A percentile compares a stretch with the other conserved stretches of the same genome.
These are phyloP conservation scores for Lepidurus apus DNA, from an alignment of 1,140 invertebrate genomes.

Conservation along the genomic window DNA sequence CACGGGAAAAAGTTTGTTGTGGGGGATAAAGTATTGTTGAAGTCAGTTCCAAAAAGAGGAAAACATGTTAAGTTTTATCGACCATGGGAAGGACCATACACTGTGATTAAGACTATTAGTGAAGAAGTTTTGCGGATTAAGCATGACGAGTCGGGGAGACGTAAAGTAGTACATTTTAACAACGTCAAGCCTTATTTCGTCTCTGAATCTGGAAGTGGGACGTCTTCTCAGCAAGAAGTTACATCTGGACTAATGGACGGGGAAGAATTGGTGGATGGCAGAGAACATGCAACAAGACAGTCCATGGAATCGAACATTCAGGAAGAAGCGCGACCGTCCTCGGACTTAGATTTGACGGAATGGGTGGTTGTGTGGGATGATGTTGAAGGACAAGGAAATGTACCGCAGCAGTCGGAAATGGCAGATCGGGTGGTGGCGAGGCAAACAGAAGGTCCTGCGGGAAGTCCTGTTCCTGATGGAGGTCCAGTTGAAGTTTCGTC, in stretches of 20 bases:
- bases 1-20: not conserved
- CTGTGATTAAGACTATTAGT: not conserved
- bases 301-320: not conserved
- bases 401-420: not conserved
- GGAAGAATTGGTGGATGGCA: not conserved
- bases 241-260: not conserved
- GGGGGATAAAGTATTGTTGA: not conserved
- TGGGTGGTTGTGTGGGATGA: not conserved
- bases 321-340: not conserved
- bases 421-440: not conserved
- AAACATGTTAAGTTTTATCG: not conserved
- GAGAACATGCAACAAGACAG: not conserved
- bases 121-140: not conserved
- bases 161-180: not conserved
- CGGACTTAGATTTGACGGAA: not conserved
- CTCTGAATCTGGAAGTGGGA: not conserved
- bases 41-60: not conserved
- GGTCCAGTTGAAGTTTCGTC: not conserved
- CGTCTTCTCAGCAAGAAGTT: not conserved
- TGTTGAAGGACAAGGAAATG: not conserved
- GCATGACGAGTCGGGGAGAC: not conserved
- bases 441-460: not conserved
- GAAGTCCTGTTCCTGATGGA: not conserved
- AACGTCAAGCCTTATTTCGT: not conserved
- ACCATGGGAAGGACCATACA: not conserved